Evolutionary conservation across 2,113 vertebrate species (phyloP).

Genomic region (Ciconia stormi): DNA sequence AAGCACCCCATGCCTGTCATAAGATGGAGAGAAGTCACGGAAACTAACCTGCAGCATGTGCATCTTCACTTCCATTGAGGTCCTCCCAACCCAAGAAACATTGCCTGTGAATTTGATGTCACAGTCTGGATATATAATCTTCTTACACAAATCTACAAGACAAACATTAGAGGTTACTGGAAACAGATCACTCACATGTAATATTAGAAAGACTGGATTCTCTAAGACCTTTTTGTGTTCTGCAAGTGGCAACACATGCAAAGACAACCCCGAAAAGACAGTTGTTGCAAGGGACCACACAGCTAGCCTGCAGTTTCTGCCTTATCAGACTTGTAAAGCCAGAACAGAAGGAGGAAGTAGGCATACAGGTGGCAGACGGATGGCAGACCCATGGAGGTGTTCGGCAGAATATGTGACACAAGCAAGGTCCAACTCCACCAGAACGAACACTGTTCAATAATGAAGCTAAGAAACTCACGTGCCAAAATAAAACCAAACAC

Average conservation of each 20-base stretch:
- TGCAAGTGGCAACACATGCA: background rate
- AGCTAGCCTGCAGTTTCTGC: background rate
- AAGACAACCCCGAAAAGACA: background rate
- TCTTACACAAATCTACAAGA: conserved; percentile 86
- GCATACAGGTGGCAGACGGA: background rate
- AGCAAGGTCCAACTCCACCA: background rate
- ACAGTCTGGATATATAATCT: conserved; percentile 86
- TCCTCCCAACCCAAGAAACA: conserved; percentile 94
- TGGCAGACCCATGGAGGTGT: background rate
- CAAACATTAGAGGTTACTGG: background rate
- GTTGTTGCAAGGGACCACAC: background rate
- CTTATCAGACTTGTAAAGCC: background rate
- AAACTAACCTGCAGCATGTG: conserved; percentile 89
- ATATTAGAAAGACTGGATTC: background rate
- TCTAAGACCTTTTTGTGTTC: background rate
- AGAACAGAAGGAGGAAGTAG: background rate
- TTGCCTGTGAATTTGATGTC: conserved; percentile 96
- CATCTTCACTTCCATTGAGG: conserved; percentile 98
- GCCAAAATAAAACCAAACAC: background rate
- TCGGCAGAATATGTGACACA: background rate
- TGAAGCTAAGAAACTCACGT: background rate
- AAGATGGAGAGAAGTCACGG: background rate
- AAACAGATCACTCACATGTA: background rate
- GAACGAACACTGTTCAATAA: background rate
- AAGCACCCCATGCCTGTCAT: accelerated